Evolutionary conservation across 2,797 vertebrate species (phyloP), one percentile per base, ranked within the genome.

Genomic region (Dipus sagitta): DNA sequence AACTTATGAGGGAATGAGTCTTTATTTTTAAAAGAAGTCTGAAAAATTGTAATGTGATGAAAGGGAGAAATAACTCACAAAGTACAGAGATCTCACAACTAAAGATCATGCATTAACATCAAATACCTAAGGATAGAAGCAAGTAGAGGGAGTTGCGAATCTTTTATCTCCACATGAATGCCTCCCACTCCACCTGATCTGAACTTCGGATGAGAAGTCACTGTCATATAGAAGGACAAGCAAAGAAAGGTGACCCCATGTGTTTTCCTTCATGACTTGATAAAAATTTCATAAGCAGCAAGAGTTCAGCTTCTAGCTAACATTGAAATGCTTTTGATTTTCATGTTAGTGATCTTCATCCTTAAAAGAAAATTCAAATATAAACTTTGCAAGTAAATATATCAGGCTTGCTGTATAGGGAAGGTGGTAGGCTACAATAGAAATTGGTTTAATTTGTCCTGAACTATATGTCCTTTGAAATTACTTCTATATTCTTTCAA

Each of bases 301-400:
- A 67, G 24, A 67, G 26, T 26, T 67, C 65, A 28, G 38, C 11
- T 30, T 32, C 78, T 71, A 80, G 38, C 89, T 86, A 93, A 88
- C 79, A 81, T 21, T 90, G 60, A 93, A 67, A 67, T 67, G 20
- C 47, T 81, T 91, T 84, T 20, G 9, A 52, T 86, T 88, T 87
- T 80, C 72, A 91, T 92, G 52, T 12, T 23, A 24, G 12, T 10
- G 67, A 84, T 70, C 76, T 68, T 82, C 81, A 87, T 94, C 68
- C 67, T 92, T 94, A 89, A 87, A 42, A 62, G 89, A 42, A 81
- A 89, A 95, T 75, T 93, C 93, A 95, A 20, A 60, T 93, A 52
- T 65, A 74, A 94, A 83, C 62, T 4, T 75, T 86, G 38, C 68
- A 94, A 76, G 91, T 93, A 94, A 89, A 91, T 75, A 68, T 72